A percentile compares a stretch with the other conserved stretches of the same genome.
These are phyloP conservation scores for Psilanteris sp. DNA, from an alignment of 1,140 invertebrate species.

Conservation along the genomic window DNA sequence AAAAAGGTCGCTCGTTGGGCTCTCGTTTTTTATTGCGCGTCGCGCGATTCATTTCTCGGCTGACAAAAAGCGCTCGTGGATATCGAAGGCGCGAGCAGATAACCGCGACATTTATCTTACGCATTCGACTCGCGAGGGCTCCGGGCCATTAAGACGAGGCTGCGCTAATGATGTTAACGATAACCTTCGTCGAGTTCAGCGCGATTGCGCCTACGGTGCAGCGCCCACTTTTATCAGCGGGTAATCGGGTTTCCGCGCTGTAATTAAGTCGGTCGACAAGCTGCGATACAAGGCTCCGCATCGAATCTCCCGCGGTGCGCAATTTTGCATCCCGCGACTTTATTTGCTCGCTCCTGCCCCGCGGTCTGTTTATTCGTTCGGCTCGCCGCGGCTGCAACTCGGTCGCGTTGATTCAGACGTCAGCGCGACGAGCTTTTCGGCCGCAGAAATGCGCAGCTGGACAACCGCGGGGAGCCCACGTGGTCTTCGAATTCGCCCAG, in stretches of 20 bases:
- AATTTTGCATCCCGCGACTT: constrained; percentile 55
- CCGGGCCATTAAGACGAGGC: constrained; percentile 59
- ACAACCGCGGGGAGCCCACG: no score
- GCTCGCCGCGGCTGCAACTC: no score
- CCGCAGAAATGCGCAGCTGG: no score
- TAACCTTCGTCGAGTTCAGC: constrained; percentile 60
- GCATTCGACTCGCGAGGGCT: constrained; percentile 41
- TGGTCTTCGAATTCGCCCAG: no score
- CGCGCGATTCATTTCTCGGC: constrained; percentile 2
- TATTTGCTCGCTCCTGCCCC: constrained; percentile 15
- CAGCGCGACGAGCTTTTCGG: no score
- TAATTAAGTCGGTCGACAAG: constrained; percentile 62
- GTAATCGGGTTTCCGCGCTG: constrained; percentile 65
- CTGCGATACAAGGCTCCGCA: constrained; percentile 48
- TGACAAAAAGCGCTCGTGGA: constrained; percentile 25
- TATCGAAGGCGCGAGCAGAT: constrained; percentile 53
- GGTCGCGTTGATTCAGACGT: constrained; percentile 29
- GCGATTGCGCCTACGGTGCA: constrained; percentile 47
- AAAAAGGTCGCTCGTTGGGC: neutral
- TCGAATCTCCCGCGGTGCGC: constrained; percentile 53
- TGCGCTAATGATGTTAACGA: constrained; percentile 64
- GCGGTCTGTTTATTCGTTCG: constrained; percentile 29
- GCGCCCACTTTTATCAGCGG: constrained; percentile 55
- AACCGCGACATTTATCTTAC: constrained; percentile 54
- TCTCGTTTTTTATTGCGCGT: neutral